Conservation (phyloP, 2,113 vertebrate species). For the Erinaceus europaeus region DNA sequence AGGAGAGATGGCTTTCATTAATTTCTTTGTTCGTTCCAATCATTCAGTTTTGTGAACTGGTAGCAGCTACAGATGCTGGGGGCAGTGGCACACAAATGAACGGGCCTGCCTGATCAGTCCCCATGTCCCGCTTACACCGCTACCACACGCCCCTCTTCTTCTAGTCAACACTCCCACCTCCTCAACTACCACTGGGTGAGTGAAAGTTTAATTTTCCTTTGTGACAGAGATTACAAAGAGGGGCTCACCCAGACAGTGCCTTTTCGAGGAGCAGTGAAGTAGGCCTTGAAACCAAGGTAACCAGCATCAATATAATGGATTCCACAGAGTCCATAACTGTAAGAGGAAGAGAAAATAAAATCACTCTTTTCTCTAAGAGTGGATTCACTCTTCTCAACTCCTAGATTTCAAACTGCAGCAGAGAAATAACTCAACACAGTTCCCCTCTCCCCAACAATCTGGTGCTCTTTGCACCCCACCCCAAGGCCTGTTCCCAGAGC, state of each 20-base stretch:
- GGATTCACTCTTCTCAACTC: not conserved
- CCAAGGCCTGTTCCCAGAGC: slow-evolving; percentile 21
- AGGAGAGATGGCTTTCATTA: slow-evolving; percentile 42
- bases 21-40: not conserved
- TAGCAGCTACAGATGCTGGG: not conserved
- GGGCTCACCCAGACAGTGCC: slow-evolving; percentile 92
- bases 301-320: slow-evolving; percentile 92
- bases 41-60: slow-evolving; percentile 9
- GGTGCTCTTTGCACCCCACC: not conserved
- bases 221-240: not conserved
- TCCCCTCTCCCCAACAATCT: not conserved
- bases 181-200: not conserved
- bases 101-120: no score
- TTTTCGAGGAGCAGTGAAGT: slow-evolving; percentile 88
- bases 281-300: slow-evolving; percentile 85
- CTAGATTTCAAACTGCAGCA: not conserved
- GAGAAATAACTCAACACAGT: not conserved
- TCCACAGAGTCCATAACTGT: slow-evolving; percentile 88
- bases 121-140: not conserved
- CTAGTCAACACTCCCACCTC: not conserved
- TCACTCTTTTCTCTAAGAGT: not conserved
- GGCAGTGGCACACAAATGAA: not conserved
- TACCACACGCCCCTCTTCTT: not conserved
- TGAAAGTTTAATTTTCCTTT: not conserved
- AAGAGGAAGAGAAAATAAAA: not conserved